A percentile compares a stretch with the other conserved stretches of the same genome.
phyloP scores from a whole-genome alignment of 23 tunicate species.

The Botrylloides violaceus region DNA sequence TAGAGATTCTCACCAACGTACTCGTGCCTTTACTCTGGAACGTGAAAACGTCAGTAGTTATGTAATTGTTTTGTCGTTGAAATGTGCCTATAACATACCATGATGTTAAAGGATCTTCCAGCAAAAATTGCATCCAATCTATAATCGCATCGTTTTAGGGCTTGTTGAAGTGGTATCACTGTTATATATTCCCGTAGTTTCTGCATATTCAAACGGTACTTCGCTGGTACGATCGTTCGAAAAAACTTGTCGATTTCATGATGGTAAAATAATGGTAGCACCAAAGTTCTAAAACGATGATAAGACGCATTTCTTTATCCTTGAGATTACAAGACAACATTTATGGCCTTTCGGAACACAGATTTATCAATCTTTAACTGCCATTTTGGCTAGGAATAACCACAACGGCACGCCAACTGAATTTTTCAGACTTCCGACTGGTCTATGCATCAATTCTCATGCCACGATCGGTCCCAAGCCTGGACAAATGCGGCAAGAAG shows the following conservation, averaged over 20 bases:
- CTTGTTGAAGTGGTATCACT: conserved; percentile 29
- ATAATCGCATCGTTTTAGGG: conserved; percentile 1
- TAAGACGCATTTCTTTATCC: too few species aligned
- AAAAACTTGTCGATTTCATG: neutral
- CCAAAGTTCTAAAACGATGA: conserved; percentile 23
- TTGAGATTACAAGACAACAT: too few species aligned
- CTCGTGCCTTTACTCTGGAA: neutral
- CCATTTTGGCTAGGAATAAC: too few species aligned
- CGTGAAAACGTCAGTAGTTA: neutral
- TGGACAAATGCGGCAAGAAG: too few species aligned
- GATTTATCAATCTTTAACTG: too few species aligned
- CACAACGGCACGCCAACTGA: too few species aligned
- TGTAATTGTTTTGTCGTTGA: neutral
- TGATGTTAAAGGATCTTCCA: neutral
- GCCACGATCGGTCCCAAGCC: too few species aligned
- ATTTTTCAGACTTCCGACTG: too few species aligned
- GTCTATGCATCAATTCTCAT: too few species aligned
- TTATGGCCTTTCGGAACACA: too few species aligned
- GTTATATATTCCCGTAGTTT: conserved; percentile 25
- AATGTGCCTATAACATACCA: neutral
- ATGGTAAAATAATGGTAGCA: conserved; percentile 25
- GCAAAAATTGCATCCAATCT: conserved; percentile 26
- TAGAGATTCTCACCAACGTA: conserved; percentile 2
- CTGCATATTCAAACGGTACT: conserved; percentile 16
- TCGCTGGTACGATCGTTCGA: conserved; percentile 6